Percentiles rank a stretch among this genome's conserved stretches.
Conservation (phyloP, 2,888 invertebrate species). For the Hedya salicella region DNA sequence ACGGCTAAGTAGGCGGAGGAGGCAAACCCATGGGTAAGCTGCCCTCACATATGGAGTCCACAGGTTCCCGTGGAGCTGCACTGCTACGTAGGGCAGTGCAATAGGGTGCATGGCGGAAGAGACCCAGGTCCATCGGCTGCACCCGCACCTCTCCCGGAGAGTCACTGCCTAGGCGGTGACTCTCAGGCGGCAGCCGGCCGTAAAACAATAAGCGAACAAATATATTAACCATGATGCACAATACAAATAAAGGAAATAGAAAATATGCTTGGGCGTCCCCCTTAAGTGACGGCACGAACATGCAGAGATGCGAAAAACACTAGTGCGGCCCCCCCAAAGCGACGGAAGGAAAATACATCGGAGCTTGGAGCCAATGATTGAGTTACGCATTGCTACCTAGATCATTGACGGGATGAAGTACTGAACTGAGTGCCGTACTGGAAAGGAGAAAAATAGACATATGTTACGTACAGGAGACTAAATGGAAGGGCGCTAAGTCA, state of each 20-base stretch:
- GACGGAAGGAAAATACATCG: conserved; percentile 33
- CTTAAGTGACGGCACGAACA: conserved; percentile 43
- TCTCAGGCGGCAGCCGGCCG: too few species aligned
- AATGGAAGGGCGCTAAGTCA: conserved; percentile 42
- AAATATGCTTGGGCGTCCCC: too few species aligned
- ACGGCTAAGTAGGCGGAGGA: conserved; percentile 1
- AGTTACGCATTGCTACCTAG: conserved; percentile 44
- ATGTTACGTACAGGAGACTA: conserved; percentile 47
- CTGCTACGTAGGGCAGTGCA: neutral
- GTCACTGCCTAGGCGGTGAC: too few species aligned
- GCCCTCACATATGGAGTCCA: neutral
- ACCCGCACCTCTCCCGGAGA: neutral
- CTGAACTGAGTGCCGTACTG: conserved; percentile 41
- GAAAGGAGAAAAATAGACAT: conserved; percentile 35
- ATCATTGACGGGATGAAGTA: conserved; percentile 45
- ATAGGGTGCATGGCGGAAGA: neutral
- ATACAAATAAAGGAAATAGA: too few species aligned
- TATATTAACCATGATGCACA: too few species aligned
- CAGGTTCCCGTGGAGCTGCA: neutral
- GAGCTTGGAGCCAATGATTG: neutral
- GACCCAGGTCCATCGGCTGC: neutral
- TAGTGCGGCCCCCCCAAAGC: conserved; percentile 43
- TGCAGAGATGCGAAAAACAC: conserved; percentile 26
- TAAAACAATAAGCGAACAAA: too few species aligned
- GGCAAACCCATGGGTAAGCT: neutral